phyloP scores from a whole-genome alignment of 2,888 invertebrate genomes.

The Gasteruption jaculator region DNA sequence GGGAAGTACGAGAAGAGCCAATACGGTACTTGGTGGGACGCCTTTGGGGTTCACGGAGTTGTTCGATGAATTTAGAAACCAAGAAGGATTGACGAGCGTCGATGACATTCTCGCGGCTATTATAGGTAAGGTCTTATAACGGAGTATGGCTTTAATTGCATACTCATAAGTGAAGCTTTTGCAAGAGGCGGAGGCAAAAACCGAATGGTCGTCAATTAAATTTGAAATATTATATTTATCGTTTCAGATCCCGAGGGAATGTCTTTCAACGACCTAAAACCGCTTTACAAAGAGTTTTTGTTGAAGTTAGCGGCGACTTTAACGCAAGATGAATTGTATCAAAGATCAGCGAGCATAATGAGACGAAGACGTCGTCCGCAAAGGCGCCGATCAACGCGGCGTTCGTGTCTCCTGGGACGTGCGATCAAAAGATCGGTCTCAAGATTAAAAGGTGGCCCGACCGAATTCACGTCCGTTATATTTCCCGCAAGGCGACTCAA shows the following conservation, averaged over 20 bases:
- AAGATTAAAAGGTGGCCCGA: conserved; percentile 43
- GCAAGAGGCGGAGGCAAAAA: no score
- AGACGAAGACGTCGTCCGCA: conserved; percentile 55
- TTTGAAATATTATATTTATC: no score
- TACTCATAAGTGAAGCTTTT: conserved; percentile 9
- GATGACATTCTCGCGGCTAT: conserved; percentile 85
- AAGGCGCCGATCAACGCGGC: conserved; percentile 39
- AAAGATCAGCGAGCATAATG: conserved; percentile 87
- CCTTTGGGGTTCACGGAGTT: conserved; percentile 83
- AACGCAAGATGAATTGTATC: conserved; percentile 88
- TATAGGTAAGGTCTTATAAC: conserved; percentile 52
- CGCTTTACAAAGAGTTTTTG: conserved; percentile 86
- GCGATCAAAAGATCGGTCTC: conserved; percentile 49
- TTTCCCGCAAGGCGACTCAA: conserved; percentile 47
- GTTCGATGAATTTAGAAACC: conserved; percentile 81
- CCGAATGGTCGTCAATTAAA: no score
- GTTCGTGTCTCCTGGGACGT: conserved; percentile 42
- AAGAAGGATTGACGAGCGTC: conserved; percentile 82
- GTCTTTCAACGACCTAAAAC: conserved; percentile 89
- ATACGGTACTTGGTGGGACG: conserved; percentile 62
- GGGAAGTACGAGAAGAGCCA: conserved; percentile 72
- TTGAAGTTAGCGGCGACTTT: conserved; percentile 81
- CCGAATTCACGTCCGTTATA: conserved; percentile 51
- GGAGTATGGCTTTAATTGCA: neutral
- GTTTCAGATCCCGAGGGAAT: conserved; percentile 76